Percentiles rank a stretch among this genome's conserved stretches.
phyloP scores from a whole-genome alignment of 2,888 invertebrate genomes.

The Brenthis ino region DNA sequence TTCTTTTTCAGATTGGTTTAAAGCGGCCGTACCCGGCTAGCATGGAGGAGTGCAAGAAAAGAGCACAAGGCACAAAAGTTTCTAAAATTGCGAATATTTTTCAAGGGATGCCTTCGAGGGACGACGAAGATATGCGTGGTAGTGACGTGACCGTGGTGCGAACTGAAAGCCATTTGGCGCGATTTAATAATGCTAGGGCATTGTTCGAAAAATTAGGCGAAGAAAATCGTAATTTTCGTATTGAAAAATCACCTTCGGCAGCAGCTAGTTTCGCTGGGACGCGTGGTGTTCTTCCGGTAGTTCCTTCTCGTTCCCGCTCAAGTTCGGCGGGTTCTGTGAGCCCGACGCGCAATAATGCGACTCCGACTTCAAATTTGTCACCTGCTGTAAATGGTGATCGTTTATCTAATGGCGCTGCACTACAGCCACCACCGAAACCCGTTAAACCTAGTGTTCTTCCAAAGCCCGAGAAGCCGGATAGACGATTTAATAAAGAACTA shows the following conservation, averaged over 20 bases:
- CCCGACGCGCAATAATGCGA: conserved; percentile 78
- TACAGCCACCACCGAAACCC: conserved; percentile 75
- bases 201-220: conserved; percentile 94
- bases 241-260: conserved; percentile 83
- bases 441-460: conserved; percentile 82
- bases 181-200: conserved; percentile 95
- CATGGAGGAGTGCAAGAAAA: conserved; percentile 86
- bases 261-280: conserved; percentile 82
- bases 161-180: conserved; percentile 94
- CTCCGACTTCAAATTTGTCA: conserved; percentile 75
- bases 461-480: conserved; percentile 92
- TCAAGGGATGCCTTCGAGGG: conserved; percentile 87
- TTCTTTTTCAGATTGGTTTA: conserved; percentile 75
- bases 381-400: conserved; percentile 66
- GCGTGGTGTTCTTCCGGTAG: conserved; percentile 75
- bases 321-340: conserved; percentile 86
- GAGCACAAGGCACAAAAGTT: conserved; percentile 89
- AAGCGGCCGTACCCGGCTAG: conserved; percentile 80
- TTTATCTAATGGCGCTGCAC: conserved; percentile 72
- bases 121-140: conserved; percentile 77
- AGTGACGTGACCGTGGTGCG: conserved; percentile 88
- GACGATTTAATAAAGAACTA: conserved; percentile 91
- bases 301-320: conserved; percentile 83
- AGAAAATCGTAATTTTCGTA: conserved; percentile 84
- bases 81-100: conserved; percentile 96